Evolutionary conservation across 35 echinoderm and acorn worm genomes (phyloP).

Genomic region (Ophioderma brevispina): DNA sequence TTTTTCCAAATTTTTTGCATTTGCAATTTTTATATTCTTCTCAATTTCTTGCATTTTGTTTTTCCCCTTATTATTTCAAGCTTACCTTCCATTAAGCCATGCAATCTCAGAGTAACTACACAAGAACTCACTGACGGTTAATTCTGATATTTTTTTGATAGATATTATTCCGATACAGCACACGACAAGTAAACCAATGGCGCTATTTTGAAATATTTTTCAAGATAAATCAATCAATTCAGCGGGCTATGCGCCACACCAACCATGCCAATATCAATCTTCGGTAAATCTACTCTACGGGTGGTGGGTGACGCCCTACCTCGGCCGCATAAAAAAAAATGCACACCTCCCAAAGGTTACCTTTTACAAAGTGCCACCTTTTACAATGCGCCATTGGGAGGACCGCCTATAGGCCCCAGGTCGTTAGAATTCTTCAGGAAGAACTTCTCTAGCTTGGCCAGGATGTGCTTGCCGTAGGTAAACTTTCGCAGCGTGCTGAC

Average conservation of each 20-base stretch:
- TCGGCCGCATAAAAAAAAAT: neutral
- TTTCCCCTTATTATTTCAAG: neutral
- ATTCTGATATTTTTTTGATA: too few relatives aligned
- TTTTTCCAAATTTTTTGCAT: neutral
- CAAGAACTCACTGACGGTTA: neutral
- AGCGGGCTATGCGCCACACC: neutral
- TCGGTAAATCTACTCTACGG: too few relatives aligned
- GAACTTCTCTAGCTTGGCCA: slow-evolving; percentile 99
- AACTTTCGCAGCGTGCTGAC: slow-evolving; percentile 92
- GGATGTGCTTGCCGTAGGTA: slow-evolving; percentile 99
- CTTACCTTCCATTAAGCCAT: neutral
- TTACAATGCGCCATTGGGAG: slow-evolving; percentile 89
- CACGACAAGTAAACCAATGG: neutral
- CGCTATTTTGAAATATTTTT: neutral
- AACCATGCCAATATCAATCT: too few relatives aligned
- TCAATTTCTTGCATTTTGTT: neutral
- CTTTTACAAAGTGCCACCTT: neutral
- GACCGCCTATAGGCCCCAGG: slow-evolving; percentile 84
- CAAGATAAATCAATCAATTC: neutral
- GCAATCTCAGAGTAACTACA: neutral
- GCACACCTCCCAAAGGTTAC: neutral
- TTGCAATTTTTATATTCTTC: neutral
- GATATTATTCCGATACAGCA: neutral
- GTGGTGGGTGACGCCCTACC: too few relatives aligned
- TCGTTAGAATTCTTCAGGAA: slow-evolving; percentile 99